Evolutionary conservation across 2,797 vertebrate genomes (phyloP).

Genomic region (Pipistrellus kuhlii): DNA sequence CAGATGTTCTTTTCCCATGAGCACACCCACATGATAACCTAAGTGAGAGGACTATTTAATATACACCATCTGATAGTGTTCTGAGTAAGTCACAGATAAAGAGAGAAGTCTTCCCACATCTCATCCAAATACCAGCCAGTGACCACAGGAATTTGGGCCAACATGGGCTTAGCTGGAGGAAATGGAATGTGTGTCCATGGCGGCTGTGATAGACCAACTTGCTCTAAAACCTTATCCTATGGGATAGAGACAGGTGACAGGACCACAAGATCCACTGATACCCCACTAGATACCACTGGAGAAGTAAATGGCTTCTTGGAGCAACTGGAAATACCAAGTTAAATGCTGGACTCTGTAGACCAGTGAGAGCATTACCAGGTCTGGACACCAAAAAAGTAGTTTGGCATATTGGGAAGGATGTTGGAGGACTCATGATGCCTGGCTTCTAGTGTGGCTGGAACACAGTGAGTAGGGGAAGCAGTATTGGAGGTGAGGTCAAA

Average conservation of each 20-base stretch:
- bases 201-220: neutral
- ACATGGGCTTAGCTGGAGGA: neutral
- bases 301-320: neutral
- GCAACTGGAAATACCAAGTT: neutral
- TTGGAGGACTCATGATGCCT: neutral
- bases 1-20: slow-evolving; percentile 74
- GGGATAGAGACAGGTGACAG: neutral
- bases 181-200: no score
- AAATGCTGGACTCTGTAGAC: neutral
- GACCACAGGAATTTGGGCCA: neutral
- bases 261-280: neutral
- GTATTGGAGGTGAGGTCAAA: neutral
- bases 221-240: neutral
- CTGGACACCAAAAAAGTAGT: neutral
- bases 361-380: neutral
- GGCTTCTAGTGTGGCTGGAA: neutral
- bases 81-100: neutral
- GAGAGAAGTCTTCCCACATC: neutral
- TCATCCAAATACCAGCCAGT: neutral
- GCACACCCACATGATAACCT: slow-evolving; percentile 5
- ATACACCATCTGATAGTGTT: neutral
- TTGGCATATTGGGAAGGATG: neutral
- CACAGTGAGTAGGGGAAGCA: neutral
- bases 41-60: neutral
- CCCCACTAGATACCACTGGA: neutral